Base-by-base conservation (phyloP, 30 jellyfish, hydroid and myxozoan genomes). In the Pelagia noctiluca region DNA sequence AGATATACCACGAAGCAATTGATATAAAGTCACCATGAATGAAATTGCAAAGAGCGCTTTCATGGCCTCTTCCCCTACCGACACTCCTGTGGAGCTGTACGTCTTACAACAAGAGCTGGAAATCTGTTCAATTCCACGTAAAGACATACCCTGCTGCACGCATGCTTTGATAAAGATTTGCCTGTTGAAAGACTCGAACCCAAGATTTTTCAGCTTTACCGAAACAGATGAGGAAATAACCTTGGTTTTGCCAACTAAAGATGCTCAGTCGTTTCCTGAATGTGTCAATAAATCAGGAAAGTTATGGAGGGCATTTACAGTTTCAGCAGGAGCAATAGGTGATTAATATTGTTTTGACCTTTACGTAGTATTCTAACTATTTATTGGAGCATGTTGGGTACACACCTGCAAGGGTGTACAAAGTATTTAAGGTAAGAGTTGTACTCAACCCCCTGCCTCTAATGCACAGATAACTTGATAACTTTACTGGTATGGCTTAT, bases 311-410 rank as follows among this genome's bases (percentile, higher is more conserved):
- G 97, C 92, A 21, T 57, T 95, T 35, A 95, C 99, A 0, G 95
- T 95, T 1, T 95, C 99, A n/a, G 96, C 96, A 16, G 99, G 99
- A 23, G 99, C 99, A 0, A 49, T 95, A 31, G 99, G 96, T n/a
- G n/a, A n/a, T n/a, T n/a, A n/a, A n/a, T n/a, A n/a, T n/a, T n/a
- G n/a, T n/a, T n/a, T n/a, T n/a, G n/a, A n/a, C n/a, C n/a, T n/a
- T n/a, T n/a, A n/a, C n/a, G n/a, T n/a, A n/a, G n/a, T n/a, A n/a
- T n/a, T n/a, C n/a, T n/a, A n/a, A n/a, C n/a, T n/a, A n/a, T n/a
- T n/a, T n/a, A n/a, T n/a, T n/a, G n/a, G n/a, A n/a, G n/a, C n/a
- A n/a, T n/a, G n/a, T n/a, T n/a, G n/a, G n/a, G n/a, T n/a, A n/a
- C n/a, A n/a, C n/a, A n/a, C n/a, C n/a, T n/a, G n/a, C n/a, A n/a